A percentile compares a stretch with the other conserved stretches of the same genome.
phyloP scores from a whole-genome alignment of 2,888 invertebrate species.

The Palloptera scutellata region DNA sequence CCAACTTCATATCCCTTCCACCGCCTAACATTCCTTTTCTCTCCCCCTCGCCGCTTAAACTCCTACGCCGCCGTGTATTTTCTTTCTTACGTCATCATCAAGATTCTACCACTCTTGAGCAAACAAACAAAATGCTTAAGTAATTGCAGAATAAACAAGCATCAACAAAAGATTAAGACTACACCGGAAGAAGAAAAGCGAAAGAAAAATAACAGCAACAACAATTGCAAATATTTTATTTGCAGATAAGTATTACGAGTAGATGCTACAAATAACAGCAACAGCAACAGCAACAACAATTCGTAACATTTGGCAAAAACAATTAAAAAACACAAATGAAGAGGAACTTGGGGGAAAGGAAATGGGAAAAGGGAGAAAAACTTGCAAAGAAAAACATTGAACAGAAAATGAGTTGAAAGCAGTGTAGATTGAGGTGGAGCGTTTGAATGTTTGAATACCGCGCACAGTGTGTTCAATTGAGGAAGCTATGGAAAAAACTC shows the following conservation, averaged over 20 bases:
- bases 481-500: too few species aligned
- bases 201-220: conserved; percentile 6
- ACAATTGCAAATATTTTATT: conserved; percentile 7
- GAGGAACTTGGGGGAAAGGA: conserved; percentile 42
- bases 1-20: background rate
- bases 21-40: background rate
- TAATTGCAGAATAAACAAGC: conserved; percentile 61
- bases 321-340: conserved; percentile 44
- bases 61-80: too few species aligned
- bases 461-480: too few species aligned
- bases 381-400: conserved; percentile 9
- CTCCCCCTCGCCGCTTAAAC: background rate
- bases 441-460: too few species aligned
- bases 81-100: too few species aligned
- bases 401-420: too few species aligned
- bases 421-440: background rate
- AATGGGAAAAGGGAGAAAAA: conserved; percentile 44
- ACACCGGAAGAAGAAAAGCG: conserved; percentile 17
- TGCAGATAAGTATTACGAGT: conserved; percentile 27
- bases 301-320: conserved; percentile 31
- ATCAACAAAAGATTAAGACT: conserved; percentile 60
- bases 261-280: conserved; percentile 27
- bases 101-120: background rate
- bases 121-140: conserved; percentile 58
- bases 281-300: conserved; percentile 22